Base-by-base conservation (phyloP, 2,888 invertebrate species). In the Barypeithes pellucidus region DNA sequence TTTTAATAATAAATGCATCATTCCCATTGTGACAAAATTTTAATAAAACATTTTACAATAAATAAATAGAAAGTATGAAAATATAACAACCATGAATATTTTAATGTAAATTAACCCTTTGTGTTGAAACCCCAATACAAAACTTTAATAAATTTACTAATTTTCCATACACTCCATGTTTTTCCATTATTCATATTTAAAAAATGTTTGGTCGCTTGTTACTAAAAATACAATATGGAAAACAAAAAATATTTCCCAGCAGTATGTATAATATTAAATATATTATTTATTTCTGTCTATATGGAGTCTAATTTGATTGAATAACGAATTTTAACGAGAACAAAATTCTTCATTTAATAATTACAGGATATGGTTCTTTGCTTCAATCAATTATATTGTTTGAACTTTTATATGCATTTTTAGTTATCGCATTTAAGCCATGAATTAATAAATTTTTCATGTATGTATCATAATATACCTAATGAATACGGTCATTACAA, bases 11-110 rank as follows among this genome's bases (percentile, higher is more conserved):
- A 24, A 52, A 60, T 54, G 52, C 45, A 61, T 36, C 45, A 68
- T 68, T 68, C 33, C 50, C 41, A 68, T 68, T 68, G 52, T 68
- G 24, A 33, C 39, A 47, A 33, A 24, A 68, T 54, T 61, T 68
- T 68, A 62, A 59, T 69, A 60, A 63, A 67, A 66, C 72, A 61
- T 73, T 73, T 60, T 66, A 73, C 73, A 73, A 73, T 73, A 73
- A 73, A 73, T 68, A 69, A 73, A 73, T 69, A 69, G 68, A 54
- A 22, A 61, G 11, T 47, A 68, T 72, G 59, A 72, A 67, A 72
- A 72, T 67, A 66, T 36, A 57, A 61, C 50, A 20, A 33, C 62
- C 24, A 70, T 73, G 69, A 73, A 73, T 73, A 73, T 73, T 73
- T 73, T 70, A 70, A 63, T 62, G 12, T 69, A 73, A 73, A 73